These are phyloP conservation scores for Phrynocephalus vlangalii DNA, from an alignment of 2,797 vertebrate genomes.

Conservation along the genomic window DNA sequence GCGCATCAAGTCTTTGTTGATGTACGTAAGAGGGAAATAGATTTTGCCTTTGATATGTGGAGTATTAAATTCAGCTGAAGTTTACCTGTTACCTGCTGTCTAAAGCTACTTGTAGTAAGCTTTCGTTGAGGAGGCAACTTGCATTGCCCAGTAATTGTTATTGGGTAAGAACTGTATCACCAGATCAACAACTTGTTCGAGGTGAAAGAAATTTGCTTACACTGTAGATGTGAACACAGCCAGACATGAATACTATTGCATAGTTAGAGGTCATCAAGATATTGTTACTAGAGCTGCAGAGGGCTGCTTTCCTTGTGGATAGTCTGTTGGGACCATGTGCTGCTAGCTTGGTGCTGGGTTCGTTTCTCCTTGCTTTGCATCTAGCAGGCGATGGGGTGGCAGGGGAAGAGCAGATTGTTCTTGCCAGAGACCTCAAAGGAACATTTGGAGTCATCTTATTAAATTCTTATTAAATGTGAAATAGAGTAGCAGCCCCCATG, in stretches of 20 bases:
- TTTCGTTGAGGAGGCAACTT: neutral
- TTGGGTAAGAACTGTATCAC: neutral
- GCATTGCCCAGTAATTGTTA: neutral
- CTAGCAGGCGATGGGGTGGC: neutral
- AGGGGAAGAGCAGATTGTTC: neutral
- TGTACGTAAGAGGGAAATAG: constrained; percentile 77
- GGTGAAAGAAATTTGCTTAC: too few relatives aligned
- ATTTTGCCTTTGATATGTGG: constrained; percentile 20
- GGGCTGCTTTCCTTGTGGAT: neutral
- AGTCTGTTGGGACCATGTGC: neutral
- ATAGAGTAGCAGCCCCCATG: too few relatives aligned
- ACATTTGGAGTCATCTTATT: neutral
- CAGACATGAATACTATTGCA: neutral
- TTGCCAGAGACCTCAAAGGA: neutral
- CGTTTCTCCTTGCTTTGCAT: neutral
- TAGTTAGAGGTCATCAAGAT: neutral
- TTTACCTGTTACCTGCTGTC: neutral
- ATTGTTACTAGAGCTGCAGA: neutral
- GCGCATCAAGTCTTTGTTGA: constrained; percentile 83
- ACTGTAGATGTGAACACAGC: neutral
- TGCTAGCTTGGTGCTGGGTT: neutral
- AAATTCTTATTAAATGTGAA: neutral
- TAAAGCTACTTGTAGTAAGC: neutral
- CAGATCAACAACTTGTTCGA: neutral
- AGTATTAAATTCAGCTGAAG: constrained; percentile 15